Percentiles rank a stretch among this genome's conserved stretches.
phyloP scores from a whole-genome alignment of 2,888 invertebrate genomes.

The Bellardia bayeri region DNA sequence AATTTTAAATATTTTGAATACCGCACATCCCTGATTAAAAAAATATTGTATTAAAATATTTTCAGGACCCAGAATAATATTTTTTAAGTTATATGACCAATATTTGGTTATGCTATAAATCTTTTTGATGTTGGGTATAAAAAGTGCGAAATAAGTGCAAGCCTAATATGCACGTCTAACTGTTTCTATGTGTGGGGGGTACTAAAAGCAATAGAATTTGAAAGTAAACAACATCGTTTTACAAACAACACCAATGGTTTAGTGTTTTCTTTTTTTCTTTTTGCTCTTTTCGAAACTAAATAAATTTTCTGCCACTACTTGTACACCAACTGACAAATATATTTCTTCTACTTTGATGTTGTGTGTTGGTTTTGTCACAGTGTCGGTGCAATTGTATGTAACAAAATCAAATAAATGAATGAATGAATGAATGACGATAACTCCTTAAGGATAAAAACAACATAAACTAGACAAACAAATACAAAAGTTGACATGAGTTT shows the following conservation, averaged over 20 bases:
- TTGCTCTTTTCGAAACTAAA: not conserved
- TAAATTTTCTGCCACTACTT: not conserved
- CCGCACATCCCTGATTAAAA: too few relatives aligned
- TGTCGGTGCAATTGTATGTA: not conserved
- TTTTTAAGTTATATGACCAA: too few relatives aligned
- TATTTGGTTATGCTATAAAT: too few relatives aligned
- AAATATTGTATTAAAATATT: too few relatives aligned
- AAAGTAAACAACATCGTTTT: conserved; percentile 15
- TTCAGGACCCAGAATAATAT: too few relatives aligned
- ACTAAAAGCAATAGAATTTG: conserved; percentile 20
- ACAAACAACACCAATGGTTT: conserved; percentile 1
- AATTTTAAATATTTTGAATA: too few relatives aligned
- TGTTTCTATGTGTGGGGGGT: not conserved
- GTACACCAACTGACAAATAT: not conserved
- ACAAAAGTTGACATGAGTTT: not conserved
- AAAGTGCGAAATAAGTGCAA: not conserved
- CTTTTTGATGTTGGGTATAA: too few relatives aligned
- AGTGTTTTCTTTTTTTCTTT: not conserved
- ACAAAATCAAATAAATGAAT: conserved; percentile 33
- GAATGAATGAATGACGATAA: conserved; percentile 22
- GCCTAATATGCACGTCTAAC: too few relatives aligned
- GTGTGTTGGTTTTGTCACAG: not conserved
- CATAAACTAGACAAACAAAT: not conserved
- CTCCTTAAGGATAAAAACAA: conserved; percentile 27
- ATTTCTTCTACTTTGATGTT: not conserved